Base-by-base conservation (phyloP, 2,797 vertebrate genomes). In the Acestrorhynchus altus region DNA sequence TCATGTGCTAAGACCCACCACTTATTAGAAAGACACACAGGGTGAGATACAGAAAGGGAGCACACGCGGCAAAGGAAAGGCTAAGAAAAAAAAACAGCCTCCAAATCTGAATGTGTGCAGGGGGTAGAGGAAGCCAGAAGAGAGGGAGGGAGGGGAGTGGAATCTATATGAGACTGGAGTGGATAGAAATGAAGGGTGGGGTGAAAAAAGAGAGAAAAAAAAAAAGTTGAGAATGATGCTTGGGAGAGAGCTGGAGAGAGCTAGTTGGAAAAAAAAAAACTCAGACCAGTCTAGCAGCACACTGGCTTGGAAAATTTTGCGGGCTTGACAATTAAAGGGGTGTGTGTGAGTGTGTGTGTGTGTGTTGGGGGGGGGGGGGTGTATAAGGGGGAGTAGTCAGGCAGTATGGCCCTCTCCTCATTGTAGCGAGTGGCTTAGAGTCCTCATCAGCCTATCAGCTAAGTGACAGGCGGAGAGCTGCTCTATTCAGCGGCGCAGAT, bases 401-500 rank as follows among this genome's bases (percentile, higher is more conserved):
- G 94, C 96, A 94, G 94, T 95, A 97, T 93, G 97, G 96, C 95
- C 96, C 96, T 96, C 90, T 92, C 89, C 95, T 96, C 95, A 99
- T 99, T 99, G 97, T 99, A 96, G 90, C 86, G 88, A 95, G 96
- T 97, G 96, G 96, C 96, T 99, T 97, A 99, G 97, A 98, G 96
- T 97, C 96, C 96, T 96, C 93, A 95, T 98, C 96, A 96, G 96
- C 96, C 97, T 99, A 99, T 99, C 98, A 99, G 97, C 98, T 98
- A 96, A 95, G 95, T 98, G 96, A 97, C 98, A 99, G 98, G 97
- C 97, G 96, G 96, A 96, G 97, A 98, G 96, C 97, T 99, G 98
- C 92, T 96, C 97, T 97, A 98, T 99, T 99, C 97, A 99, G 96
- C 96, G 94, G 94, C 90, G 95, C 96, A 99, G 98, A 99, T 99